Percentiles rank a stretch among this genome's conserved stretches.
phyloP scores from a whole-genome alignment of 2,113 vertebrate genomes.

The Cephalopterus ornatus region DNA sequence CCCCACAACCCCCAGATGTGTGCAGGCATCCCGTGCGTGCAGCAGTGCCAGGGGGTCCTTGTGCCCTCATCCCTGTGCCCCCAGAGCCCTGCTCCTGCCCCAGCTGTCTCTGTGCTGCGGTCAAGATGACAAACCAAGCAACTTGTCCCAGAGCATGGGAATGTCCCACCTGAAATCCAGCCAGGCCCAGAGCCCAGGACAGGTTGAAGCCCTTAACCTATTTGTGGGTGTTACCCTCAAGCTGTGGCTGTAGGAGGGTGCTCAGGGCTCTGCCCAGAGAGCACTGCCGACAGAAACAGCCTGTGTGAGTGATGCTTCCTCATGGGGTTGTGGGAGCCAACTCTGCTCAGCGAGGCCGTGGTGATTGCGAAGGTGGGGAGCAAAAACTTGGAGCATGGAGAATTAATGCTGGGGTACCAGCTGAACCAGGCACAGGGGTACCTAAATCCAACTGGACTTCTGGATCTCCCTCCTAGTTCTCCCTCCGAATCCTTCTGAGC shows the following conservation, averaged over 20 bases:
- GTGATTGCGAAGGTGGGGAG: too few relatives aligned
- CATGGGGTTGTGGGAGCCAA: rapidly evolving
- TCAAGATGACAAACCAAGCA: background rate
- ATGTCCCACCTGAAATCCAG: background rate
- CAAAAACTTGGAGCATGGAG: background rate
- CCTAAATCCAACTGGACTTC: background rate
- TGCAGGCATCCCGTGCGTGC: rapidly evolving
- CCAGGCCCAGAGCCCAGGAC: background rate
- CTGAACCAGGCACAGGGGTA: background rate
- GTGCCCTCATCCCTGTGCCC: rapidly evolving
- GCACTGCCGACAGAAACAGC: rapidly evolving
- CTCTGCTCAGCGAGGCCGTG: rapidly evolving
- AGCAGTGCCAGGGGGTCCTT: background rate
- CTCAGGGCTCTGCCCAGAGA: background rate
- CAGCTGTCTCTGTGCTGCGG: rapidly evolving
- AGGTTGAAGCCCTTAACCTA: background rate
- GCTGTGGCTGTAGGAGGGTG: background rate
- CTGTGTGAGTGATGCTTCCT: background rate
- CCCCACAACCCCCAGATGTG: background rate
- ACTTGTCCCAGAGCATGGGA: background rate
- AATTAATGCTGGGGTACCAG: background rate
- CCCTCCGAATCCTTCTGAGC: rapidly evolving
- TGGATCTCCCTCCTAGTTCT: rapidly evolving
- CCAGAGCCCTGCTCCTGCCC: background rate
- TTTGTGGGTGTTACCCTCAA: rapidly evolving